A percentile compares a stretch with the other conserved stretches of the same genome.
Evolutionary conservation across 2,888 invertebrate species (phyloP).

Genomic region (Metellina segmentata): DNA sequence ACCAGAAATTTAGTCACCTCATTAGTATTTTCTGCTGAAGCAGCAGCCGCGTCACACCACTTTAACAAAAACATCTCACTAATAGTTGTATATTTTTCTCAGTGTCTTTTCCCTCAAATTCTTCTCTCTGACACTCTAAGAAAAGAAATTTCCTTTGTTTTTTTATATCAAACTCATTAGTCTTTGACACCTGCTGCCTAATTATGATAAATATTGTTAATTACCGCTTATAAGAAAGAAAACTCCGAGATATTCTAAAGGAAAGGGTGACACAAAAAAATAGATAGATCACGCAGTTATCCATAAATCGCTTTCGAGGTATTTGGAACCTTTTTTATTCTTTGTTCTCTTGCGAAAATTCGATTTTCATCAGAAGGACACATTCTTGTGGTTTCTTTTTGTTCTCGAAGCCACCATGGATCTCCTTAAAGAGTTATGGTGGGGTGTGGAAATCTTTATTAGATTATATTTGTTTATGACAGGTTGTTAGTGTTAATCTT

Average conservation of each 20-base stretch:
- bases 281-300: slow-evolving; percentile 26
- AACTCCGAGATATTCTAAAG: slow-evolving; percentile 27
- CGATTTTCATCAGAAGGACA: slow-evolving; percentile 50
- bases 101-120: background rate
- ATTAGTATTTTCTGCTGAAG: background rate
- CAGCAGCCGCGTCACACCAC: background rate
- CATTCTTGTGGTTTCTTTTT: slow-evolving; percentile 35
- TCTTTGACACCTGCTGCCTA: slow-evolving; percentile 70
- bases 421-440: slow-evolving; percentile 14
- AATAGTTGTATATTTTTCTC: background rate
- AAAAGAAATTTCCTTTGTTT: background rate
- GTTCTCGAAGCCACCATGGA: background rate
- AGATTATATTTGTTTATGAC: slow-evolving; percentile 51
- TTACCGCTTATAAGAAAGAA: slow-evolving; percentile 60
- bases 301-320: slow-evolving; percentile 36
- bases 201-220: slow-evolving; percentile 74
- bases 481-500: slow-evolving; percentile 59
- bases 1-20: background rate
- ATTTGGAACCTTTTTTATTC: slow-evolving; percentile 36
- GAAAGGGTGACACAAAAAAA: slow-evolving; percentile 19
- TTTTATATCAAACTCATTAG: slow-evolving; percentile 37
- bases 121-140: background rate
- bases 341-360: slow-evolving; percentile 38
- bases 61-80: background rate
- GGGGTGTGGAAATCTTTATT: slow-evolving; percentile 42